Evolutionary conservation across 2,113 vertebrate species (phyloP), one percentile per base, ranked within the genome.

Genomic region (Amphiprion percula): DNA sequence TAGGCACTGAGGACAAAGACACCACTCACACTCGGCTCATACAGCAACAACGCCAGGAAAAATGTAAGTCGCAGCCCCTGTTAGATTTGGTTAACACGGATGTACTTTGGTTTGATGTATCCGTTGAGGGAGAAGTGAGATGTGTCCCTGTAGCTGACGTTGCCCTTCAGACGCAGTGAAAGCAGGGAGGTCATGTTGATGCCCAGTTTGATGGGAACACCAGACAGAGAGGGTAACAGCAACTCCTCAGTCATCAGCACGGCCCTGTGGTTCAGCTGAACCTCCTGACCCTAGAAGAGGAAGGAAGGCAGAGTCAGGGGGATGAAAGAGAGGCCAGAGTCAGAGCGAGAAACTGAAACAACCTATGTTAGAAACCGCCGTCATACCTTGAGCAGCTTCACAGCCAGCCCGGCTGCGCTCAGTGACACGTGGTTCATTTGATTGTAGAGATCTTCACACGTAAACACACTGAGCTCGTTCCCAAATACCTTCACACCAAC

Each of bases 371-470:
- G 0, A 30, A 4, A 62, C 23, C 10, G 8, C 19, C 10, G 2
- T 41, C 15, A 60, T 91, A 97, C 97, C 95, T 97, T 97, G 37
- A 97, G 93, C 70, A 98, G 90, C 79, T 90, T 96, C 62, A 96
- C 87, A 2, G 91, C 79, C 12, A 97, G 46, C 28, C 95, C 93
- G 1, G 95, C 96, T 70, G 95, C 15, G 74, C 86, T 95, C 60
- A 97, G 93, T 12, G 95, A 96, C 58, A 94, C 83, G 41, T 60
- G 90, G 59, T 93, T 94, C 21, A 94, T 15, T 33, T 90, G 94
- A 24, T 79, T 80, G 68, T 86, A 81, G 70, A 95, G 56, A 44
- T 94, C 93, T 21, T 94, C 89, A 24, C 96, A 97, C 54, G 95
- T 94, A 30, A 96, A 74, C 37, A 94, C 93, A 12, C 79, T 93